These are phyloP conservation scores for Odontocolon sp. DNA, from an alignment of 2,888 invertebrate species.

Conservation along the genomic window DNA sequence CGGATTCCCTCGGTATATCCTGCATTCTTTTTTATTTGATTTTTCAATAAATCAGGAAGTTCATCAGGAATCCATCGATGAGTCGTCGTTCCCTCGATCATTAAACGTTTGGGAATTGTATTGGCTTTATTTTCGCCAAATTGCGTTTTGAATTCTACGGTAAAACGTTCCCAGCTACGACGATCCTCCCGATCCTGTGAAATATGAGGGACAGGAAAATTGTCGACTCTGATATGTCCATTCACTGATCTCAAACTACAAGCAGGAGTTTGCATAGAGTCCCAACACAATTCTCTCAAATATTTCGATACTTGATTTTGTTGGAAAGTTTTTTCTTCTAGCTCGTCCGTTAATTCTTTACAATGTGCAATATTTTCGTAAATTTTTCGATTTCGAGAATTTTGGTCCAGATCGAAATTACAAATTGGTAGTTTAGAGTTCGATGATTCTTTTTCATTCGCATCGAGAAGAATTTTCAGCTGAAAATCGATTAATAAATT, in stretches of 20 bases:
- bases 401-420: slow-evolving; percentile 84
- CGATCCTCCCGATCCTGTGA: slow-evolving; percentile 51
- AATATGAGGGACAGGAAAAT: slow-evolving; percentile 82
- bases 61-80: slow-evolving; percentile 59
- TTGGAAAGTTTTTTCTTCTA: slow-evolving; percentile 82
- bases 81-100: slow-evolving; percentile 58
- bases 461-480: slow-evolving; percentile 80
- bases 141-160: slow-evolving; percentile 6
- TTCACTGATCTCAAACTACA: slow-evolving; percentile 78
- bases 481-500: too few species aligned
- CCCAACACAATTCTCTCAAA: slow-evolving; percentile 84
- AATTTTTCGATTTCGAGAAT: slow-evolving; percentile 80
- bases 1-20: slow-evolving; percentile 36
- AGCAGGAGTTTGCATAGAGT: slow-evolving; percentile 82
- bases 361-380: slow-evolving; percentile 79
- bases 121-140: neutral
- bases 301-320: slow-evolving; percentile 83
- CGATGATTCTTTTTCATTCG: slow-evolving; percentile 82
- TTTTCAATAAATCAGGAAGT: slow-evolving; percentile 4
- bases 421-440: slow-evolving; percentile 83
- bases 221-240: slow-evolving; percentile 81
- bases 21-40: slow-evolving; percentile 49
- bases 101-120: slow-evolving; percentile 8
- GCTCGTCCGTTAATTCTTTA: slow-evolving; percentile 81
- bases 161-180: slow-evolving; percentile 79